A percentile compares a stretch with the other conserved stretches of the same genome.
Conservation (phyloP, 2,888 invertebrate genomes). For the Ephialtes manifestator region DNA sequence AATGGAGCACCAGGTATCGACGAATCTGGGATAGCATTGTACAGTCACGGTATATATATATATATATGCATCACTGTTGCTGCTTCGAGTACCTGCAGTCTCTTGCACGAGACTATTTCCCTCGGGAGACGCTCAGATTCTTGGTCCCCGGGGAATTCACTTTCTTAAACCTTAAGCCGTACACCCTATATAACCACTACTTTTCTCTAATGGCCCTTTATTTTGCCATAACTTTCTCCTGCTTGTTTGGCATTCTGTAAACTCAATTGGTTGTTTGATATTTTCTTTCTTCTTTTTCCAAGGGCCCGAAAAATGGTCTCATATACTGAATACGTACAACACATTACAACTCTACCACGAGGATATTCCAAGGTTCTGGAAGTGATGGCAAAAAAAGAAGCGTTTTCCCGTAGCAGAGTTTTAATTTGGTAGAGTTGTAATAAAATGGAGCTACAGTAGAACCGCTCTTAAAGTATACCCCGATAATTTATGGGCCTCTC, state of each 20-base stretch:
- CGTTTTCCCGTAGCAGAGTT: too few relatives aligned
- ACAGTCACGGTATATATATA: constrained; percentile 11
- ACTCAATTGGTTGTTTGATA: neutral
- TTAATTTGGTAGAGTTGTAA: too few relatives aligned
- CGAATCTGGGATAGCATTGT: constrained; percentile 37
- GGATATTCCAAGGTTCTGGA: too few relatives aligned
- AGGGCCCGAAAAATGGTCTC: neutral
- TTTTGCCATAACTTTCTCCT: neutral
- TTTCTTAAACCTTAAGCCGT: constrained; percentile 18
- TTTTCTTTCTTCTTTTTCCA: neutral
- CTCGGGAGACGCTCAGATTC: constrained; percentile 31
- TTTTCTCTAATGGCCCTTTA: neutral
- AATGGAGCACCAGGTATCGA: constrained; percentile 61
- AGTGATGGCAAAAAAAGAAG: too few relatives aligned
- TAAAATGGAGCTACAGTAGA: too few relatives aligned
- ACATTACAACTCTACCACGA: too few relatives aligned
- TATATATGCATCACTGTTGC: neutral
- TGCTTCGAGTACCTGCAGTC: constrained; percentile 38
- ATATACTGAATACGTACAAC: neutral
- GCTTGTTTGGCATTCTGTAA: neutral
- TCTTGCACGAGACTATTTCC: constrained; percentile 28
- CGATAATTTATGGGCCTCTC: too few relatives aligned
- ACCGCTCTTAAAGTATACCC: too few relatives aligned
- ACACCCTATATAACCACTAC: neutral
- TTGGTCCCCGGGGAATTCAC: constrained; percentile 35